These are phyloP conservation scores for Cassiopea andromeda DNA, from an alignment of 30 jellyfish, hydroid and myxozoan genomes.

Conservation along the genomic window DNA sequence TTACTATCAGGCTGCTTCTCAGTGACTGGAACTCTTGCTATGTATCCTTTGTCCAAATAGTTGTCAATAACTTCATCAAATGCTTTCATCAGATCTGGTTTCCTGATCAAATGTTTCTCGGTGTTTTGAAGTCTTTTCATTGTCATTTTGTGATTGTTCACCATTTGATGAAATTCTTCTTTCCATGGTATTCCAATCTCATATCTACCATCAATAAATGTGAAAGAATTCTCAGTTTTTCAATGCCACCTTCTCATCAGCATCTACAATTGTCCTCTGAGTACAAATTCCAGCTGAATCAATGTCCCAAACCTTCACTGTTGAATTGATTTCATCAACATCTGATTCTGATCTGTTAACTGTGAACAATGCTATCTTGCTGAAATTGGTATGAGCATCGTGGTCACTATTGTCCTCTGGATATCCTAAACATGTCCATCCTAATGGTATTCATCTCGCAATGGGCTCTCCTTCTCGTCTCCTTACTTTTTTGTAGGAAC, in stretches of 20 bases:
- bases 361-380: neutral
- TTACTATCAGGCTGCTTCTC: neutral
- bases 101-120: slow-evolving; percentile 30
- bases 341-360: neutral
- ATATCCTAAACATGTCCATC: slow-evolving; percentile 16
- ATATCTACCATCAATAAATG: slow-evolving; percentile 32
- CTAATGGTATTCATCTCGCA: slow-evolving; percentile 52
- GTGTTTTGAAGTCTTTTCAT: neutral
- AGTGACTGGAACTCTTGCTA: neutral
- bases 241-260: slow-evolving; percentile 17
- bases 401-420: neutral
- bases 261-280: neutral
- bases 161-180: neutral
- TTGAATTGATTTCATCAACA: slow-evolving; percentile 2
- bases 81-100: slow-evolving; percentile 1
- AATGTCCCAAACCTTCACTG: neutral
- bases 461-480: slow-evolving; percentile 43
- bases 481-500: slow-evolving; percentile 17
- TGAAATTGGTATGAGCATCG: neutral
- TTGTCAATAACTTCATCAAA: slow-evolving; percentile 11
- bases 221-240: slow-evolving; percentile 22
- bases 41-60: slow-evolving; percentile 19
- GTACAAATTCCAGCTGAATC: neutral
- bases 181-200: slow-evolving; percentile 46
- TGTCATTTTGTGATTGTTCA: slow-evolving; percentile 30